Base-by-base conservation (phyloP, 2,888 invertebrate species). In the Plagodis pulveraria region DNA sequence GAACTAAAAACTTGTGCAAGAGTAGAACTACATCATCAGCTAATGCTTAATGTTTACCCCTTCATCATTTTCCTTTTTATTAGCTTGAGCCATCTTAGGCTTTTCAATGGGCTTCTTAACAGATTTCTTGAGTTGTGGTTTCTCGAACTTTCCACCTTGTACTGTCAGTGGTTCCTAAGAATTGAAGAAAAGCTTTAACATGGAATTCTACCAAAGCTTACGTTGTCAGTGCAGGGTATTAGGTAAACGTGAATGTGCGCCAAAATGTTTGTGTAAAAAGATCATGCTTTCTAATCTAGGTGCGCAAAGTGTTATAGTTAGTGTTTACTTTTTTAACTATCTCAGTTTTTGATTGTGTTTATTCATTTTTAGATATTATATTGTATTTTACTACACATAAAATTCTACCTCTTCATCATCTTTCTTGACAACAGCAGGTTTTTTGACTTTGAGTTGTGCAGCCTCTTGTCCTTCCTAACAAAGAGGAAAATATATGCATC, bases 61-160 rank as follows among this genome's bases (percentile, higher is more conserved):
- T 63, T 56, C 50, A 32, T 65, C 33, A 56, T 50, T 35, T 47
- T 69, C 59, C 58, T 48, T 59, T 51, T 53, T 70, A 68, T 73
- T 81, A 67, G 77, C 62, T 58, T 73, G 76, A 65, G 86, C 84
- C 69, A 81, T 86, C 81, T 90, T 88, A 65, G 87, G 81, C 73
- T 86, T 81, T 66, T 87, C 87, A 70, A 80, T 77, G 58, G 81
- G 75, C 78, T 85, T 89, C 87, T 84, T 91, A 66, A 78, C 78
- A 70, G 81, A 86, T 90, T 88, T 93, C 89, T 90, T 93, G 70
- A 91, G 89, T 69, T 89, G 84, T 67, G 92, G 92, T 64, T 82
- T 84, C 82, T 91, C 89, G 65, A 92, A 91, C 86, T 83, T 92
- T 83, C 91, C 91, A 75, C 82, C 90, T 74, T 87, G 87, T 76